Conservation (phyloP, 1,140 invertebrate species). For the Lucilia cuprina region DNA sequence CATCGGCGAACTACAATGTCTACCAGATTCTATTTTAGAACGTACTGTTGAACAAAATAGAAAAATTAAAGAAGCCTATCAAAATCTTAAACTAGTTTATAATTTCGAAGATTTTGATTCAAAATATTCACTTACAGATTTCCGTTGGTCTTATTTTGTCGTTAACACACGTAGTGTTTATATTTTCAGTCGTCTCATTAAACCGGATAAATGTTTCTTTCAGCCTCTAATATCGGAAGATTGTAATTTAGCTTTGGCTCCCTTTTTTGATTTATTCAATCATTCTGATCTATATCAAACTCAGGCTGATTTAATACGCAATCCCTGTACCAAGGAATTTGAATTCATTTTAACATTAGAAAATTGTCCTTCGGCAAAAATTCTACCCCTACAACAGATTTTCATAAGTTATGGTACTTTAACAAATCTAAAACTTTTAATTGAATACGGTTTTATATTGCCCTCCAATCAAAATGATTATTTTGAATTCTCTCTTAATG, state of each 20-base stretch:
- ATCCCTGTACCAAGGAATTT: conserved; percentile 43
- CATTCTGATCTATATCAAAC: conserved; percentile 69
- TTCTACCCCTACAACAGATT: conserved; percentile 69
- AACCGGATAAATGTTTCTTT: conserved; percentile 45
- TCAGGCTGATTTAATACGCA: conserved; percentile 60
- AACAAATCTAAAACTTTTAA: conserved; percentile 71
- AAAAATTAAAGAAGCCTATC: conserved; percentile 51
- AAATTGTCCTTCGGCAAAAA: conserved; percentile 65
- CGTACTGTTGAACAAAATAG: conserved; percentile 54
- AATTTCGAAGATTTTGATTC: conserved; percentile 45
- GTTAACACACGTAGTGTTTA: conserved; percentile 81
- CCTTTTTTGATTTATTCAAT: conserved; percentile 82
- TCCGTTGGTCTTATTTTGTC: conserved; percentile 71
- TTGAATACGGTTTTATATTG: conserved; percentile 80
- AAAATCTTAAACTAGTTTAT: conserved; percentile 43
- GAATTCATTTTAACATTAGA: conserved; percentile 57
- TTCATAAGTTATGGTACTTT: conserved; percentile 81
- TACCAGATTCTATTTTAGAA: conserved; percentile 59
- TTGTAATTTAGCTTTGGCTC: conserved; percentile 74
- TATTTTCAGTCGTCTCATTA: conserved; percentile 51
- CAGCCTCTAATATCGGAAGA: conserved; percentile 61
- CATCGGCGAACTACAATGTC: conserved; percentile 57
- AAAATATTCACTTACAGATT: conserved; percentile 63
- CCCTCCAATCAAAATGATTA: conserved; percentile 69
- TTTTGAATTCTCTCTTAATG: conserved; percentile 64